A percentile compares a stretch with the other conserved stretches of the same genome.
Evolutionary conservation across 1,140 invertebrate genomes (phyloP).

Genomic region (Drosophila quadrilineata): DNA sequence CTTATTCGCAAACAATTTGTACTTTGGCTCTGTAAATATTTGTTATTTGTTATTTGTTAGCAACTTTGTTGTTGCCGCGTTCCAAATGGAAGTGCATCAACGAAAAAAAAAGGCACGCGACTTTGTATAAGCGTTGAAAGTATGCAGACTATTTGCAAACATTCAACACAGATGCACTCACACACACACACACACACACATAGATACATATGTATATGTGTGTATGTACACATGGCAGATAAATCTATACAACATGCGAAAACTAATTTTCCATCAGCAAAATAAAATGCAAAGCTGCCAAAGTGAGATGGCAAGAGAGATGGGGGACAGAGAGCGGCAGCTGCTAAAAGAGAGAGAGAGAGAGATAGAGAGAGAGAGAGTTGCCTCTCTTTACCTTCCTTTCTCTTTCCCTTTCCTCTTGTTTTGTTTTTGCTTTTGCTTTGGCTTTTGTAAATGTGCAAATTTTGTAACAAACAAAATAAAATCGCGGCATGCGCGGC

Average conservation of each 20-base stretch:
- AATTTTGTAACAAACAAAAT: conserved; percentile 77
- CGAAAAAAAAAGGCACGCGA: conserved; percentile 68
- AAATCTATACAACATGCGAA: conserved; percentile 60
- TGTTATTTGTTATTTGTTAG: conserved; percentile 59
- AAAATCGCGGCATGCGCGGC: conserved; percentile 54
- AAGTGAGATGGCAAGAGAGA: neutral
- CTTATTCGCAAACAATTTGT: conserved; percentile 41
- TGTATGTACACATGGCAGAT: conserved; percentile 22
- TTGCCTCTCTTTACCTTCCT: too few species aligned
- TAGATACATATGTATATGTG: neutral
- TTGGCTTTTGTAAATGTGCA: conserved; percentile 71
- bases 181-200: conserved; percentile 10
- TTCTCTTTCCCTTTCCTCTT: too few species aligned
- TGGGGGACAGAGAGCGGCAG: neutral
- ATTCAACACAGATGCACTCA: conserved; percentile 31
- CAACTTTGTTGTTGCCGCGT: conserved; percentile 9
- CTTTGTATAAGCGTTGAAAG: conserved; percentile 70
- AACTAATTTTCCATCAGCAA: conserved; percentile 73
- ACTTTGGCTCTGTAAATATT: conserved; percentile 40
- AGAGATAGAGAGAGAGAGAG: too few species aligned
- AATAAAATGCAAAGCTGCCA: conserved; percentile 54
- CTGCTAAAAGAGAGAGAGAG: conserved; percentile 48
- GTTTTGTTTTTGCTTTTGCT: conserved; percentile 50
- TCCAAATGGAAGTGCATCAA: conserved; percentile 14
- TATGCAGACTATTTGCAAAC: conserved; percentile 79